These are phyloP conservation scores for Apodemia zela DNA, from an alignment of 2,888 invertebrate species.

Conservation along the genomic window DNA sequence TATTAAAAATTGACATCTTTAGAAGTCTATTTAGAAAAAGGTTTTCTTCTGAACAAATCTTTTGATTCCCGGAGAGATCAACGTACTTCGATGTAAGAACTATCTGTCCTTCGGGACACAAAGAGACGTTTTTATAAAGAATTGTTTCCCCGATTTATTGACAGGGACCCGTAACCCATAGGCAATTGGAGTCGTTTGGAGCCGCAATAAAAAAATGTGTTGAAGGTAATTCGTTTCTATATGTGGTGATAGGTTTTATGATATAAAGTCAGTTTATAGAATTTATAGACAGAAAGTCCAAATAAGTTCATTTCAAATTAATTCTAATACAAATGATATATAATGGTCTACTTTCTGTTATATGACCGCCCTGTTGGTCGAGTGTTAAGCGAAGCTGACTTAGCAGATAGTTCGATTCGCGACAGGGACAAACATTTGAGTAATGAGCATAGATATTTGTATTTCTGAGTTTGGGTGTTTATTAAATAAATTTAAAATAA, in stretches of 20 bases:
- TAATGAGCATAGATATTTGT: no score
- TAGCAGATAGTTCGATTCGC: no score
- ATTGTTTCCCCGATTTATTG: constrained; percentile 5
- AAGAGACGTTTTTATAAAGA: constrained; percentile 7
- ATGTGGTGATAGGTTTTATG: constrained; percentile 1
- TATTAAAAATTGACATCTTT: not conserved
- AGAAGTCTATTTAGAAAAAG: not conserved
- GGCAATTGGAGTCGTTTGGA: not conserved
- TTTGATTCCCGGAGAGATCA: not conserved
- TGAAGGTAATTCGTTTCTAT: not conserved
- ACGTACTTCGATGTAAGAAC: constrained; percentile 6
- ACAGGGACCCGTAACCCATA: not conserved
- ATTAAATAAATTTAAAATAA: no score
- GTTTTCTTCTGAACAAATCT: not conserved
- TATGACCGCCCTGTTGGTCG: no score
- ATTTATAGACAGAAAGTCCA: not conserved
- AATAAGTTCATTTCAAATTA: not conserved
- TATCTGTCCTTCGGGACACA: not conserved
- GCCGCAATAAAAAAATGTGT: constrained; percentile 3
- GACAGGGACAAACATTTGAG: no score
- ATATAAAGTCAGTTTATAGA: not conserved
- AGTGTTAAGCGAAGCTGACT: no score
- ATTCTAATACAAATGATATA: no score
- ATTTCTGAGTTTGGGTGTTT: no score
- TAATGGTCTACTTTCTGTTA: no score